phyloP scores from a whole-genome alignment of 1,140 invertebrate species.

The Drosophila rhopaloa region DNA sequence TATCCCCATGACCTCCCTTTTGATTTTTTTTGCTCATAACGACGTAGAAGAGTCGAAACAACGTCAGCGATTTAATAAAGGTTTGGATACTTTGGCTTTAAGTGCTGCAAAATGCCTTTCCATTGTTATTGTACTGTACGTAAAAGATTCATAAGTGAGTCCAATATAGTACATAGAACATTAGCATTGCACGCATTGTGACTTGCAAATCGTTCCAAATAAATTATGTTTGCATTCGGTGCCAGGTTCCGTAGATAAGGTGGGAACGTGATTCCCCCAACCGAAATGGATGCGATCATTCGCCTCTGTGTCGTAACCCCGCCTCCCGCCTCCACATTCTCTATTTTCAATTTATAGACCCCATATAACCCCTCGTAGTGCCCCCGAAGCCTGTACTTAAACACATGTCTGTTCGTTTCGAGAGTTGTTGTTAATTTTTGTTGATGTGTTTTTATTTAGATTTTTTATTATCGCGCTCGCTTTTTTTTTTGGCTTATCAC shows the following conservation, averaged over 20 bases:
- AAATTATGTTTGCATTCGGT: conserved; percentile 39
- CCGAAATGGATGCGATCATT: conserved; percentile 25
- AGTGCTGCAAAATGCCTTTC: neutral
- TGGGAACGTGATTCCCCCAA: conserved; percentile 36
- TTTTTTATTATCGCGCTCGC: conserved; percentile 67
- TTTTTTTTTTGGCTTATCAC: conserved; percentile 53
- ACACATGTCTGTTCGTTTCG: conserved; percentile 58
- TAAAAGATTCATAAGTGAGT: too few relatives aligned
- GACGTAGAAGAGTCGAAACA: neutral
- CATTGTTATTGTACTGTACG: too few relatives aligned
- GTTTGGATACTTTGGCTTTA: neutral
- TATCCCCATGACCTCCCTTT: neutral
- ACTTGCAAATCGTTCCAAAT: conserved; percentile 33
- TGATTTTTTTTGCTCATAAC: neutral
- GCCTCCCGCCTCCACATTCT: neutral
- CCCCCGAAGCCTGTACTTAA: neutral
- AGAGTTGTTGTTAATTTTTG: conserved; percentile 72
- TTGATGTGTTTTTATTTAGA: conserved; percentile 68
- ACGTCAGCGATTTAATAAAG: neutral
- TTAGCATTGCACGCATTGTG: conserved; percentile 16
- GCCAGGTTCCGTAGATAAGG: conserved; percentile 40
- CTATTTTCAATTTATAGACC: conserved; percentile 1
- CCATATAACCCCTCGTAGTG: neutral
- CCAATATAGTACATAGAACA: neutral
- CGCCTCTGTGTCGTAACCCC: neutral